Percentiles rank a stretch among this genome's conserved stretches.
Evolutionary conservation across 2,888 invertebrate genomes (phyloP).

Genomic region (Crocallis elinguaria): DNA sequence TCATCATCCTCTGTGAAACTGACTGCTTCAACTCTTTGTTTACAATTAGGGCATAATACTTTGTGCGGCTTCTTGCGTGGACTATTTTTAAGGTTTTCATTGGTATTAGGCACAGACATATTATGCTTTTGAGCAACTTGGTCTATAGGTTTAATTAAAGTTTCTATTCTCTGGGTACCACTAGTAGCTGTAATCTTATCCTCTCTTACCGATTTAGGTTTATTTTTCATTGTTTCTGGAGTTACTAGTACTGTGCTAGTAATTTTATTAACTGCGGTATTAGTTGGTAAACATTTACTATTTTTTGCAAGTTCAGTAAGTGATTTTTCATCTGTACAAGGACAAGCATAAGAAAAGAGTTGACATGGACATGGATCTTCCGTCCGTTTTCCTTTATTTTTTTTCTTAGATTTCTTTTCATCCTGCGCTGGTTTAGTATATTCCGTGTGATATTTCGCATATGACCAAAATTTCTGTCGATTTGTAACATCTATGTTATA

Average conservation of each 20-base stretch:
- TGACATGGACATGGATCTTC: conserved; percentile 72
- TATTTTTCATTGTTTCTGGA: conserved; percentile 38
- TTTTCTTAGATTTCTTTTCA: conserved; percentile 56
- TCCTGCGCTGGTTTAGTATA: conserved; percentile 57
- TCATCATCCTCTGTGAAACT: conserved; percentile 64
- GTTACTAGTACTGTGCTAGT: conserved; percentile 49
- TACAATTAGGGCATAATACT: conserved; percentile 69
- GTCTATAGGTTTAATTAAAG: conserved; percentile 30
- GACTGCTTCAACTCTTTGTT: conserved; percentile 60
- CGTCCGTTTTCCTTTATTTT: conserved; percentile 49
- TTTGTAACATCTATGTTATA: conserved; percentile 45
- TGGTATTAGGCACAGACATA: conserved; percentile 26
- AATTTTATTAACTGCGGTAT: conserved; percentile 49
- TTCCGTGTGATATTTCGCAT: conserved; percentile 65
- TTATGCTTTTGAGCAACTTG: conserved; percentile 36
- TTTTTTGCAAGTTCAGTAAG: conserved; percentile 52
- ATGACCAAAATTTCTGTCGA: conserved; percentile 67
- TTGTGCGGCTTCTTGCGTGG: conserved; percentile 49
- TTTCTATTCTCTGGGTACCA: conserved; percentile 38
- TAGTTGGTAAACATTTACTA: conserved; percentile 48
- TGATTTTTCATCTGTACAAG: conserved; percentile 61
- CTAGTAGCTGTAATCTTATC: conserved; percentile 55
- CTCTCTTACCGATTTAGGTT: conserved; percentile 43
- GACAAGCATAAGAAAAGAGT: conserved; percentile 69
- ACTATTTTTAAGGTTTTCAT: conserved; percentile 41